Evolutionary conservation across 2,113 vertebrate genomes (phyloP).

Genomic region (Gracilinanus agilis): DNA sequence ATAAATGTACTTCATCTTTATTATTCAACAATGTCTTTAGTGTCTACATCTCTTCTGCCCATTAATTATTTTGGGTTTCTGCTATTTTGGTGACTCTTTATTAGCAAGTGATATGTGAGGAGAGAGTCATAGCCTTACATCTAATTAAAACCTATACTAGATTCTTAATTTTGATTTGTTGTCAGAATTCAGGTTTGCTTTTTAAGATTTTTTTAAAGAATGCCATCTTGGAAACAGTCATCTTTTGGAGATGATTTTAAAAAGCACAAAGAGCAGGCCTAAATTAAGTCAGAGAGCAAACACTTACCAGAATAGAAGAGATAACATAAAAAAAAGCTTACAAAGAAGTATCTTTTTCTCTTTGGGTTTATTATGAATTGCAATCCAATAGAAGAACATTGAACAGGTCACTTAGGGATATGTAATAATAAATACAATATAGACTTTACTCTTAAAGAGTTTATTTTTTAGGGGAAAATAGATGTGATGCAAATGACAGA

Average conservation of each 20-base stretch:
- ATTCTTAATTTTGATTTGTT: slow-evolving; percentile 46
- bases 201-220: slow-evolving; percentile 5
- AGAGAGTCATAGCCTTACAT: slow-evolving; percentile 48
- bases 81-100: slow-evolving; percentile 56
- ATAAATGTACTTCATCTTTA: slow-evolving; percentile 61
- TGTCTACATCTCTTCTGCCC: slow-evolving; percentile 48
- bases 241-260: neutral
- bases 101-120: neutral
- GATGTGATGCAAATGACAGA: neutral
- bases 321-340: neutral
- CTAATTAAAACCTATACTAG: slow-evolving; percentile 67
- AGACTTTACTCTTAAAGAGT: neutral
- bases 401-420: neutral
- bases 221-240: neutral
- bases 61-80: slow-evolving; percentile 76
- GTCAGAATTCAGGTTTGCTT: neutral
- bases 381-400: neutral
- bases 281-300: neutral
- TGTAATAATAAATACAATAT: neutral
- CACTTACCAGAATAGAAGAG: slow-evolving; percentile 41
- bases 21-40: slow-evolving; percentile 37
- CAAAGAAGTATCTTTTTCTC: neutral
- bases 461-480: neutral
- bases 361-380: neutral
- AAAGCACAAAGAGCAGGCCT: neutral